These are phyloP conservation scores for Netta rufina DNA, from an alignment of 2,797 vertebrate genomes.

Conservation along the genomic window DNA sequence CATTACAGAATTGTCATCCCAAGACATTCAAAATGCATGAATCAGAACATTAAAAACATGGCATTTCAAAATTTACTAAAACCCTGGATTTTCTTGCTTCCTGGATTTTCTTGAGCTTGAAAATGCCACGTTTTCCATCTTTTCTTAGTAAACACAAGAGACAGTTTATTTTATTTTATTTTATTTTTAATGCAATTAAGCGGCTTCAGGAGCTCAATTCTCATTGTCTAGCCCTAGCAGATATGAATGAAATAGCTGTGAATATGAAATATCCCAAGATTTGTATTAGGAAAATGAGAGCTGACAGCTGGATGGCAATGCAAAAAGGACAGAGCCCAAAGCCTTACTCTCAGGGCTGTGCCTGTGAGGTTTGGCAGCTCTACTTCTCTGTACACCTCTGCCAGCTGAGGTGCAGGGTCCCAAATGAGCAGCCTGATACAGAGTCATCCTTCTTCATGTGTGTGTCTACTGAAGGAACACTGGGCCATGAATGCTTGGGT, in stretches of 20 bases:
- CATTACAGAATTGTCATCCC: neutral
- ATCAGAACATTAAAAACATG: neutral
- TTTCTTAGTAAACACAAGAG: neutral
- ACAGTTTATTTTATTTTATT: neutral
- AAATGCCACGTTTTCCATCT: neutral
- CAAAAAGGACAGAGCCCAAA: neutral
- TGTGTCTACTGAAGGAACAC: neutral
- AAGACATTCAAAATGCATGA: neutral
- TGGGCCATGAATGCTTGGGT: accelerated
- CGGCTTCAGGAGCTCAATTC: neutral
- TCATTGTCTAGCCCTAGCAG: neutral
- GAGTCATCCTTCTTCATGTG: neutral
- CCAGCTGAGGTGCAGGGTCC: neutral
- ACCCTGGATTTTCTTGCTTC: neutral
- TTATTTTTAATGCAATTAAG: neutral
- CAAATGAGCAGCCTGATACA: neutral
- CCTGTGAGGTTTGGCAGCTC: neutral
- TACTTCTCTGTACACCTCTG: neutral
- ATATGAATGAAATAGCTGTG: neutral
- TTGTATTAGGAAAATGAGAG: neutral
- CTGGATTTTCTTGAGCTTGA: neutral
- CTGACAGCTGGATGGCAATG: neutral
- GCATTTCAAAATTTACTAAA: neutral
- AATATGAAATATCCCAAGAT: neutral
- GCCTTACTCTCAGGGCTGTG: neutral